Evolutionary conservation across 1,140 invertebrate species (phyloP).

Genomic region (Schmidtea mediterranea): DNA sequence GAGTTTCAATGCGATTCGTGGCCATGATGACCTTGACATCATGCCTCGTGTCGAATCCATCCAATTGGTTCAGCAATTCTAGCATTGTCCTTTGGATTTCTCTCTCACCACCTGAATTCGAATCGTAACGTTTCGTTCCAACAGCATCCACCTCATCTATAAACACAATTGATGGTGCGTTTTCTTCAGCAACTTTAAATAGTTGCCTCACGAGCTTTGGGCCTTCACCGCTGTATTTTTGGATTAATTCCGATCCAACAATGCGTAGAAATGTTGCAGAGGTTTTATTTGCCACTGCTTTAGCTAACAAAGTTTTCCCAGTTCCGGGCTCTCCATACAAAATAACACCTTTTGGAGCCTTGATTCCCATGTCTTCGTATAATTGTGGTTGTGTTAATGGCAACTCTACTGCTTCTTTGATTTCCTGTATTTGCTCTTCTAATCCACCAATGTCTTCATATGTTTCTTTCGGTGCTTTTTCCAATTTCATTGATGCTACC

Average conservation of each 20-base stretch:
- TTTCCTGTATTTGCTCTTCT: slow-evolving; percentile 98
- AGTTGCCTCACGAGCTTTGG: slow-evolving; percentile 88
- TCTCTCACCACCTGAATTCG: slow-evolving; percentile 90
- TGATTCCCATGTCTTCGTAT: slow-evolving; percentile 99
- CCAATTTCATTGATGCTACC: slow-evolving; percentile 99
- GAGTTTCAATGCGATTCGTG: slow-evolving; percentile 91
- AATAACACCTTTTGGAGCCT: slow-evolving; percentile 95
- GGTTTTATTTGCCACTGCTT: slow-evolving; percentile 97
- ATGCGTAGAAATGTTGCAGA: slow-evolving; percentile 92
- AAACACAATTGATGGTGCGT: slow-evolving; percentile 95
- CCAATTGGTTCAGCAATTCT: slow-evolving; percentile 87
- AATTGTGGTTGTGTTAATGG: slow-evolving; percentile 97
- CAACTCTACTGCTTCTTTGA: slow-evolving; percentile 91
- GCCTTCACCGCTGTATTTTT: slow-evolving; percentile 96
- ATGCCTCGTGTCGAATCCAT: slow-evolving; percentile 84
- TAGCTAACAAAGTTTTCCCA: slow-evolving; percentile 84
- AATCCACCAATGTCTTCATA: slow-evolving; percentile 97
- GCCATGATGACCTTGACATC: slow-evolving; percentile 98
- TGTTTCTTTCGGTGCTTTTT: slow-evolving; percentile 96
- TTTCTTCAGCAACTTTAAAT: slow-evolving; percentile 94
- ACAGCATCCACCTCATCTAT: slow-evolving; percentile 99
- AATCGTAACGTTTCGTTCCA: slow-evolving; percentile 94
- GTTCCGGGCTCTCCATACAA: slow-evolving; percentile 91
- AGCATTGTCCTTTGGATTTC: slow-evolving; percentile 99
- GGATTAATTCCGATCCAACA: slow-evolving; percentile 91